Evolutionary conservation across 2,888 invertebrate genomes (phyloP).

Genomic region (Xiphydria camelus): DNA sequence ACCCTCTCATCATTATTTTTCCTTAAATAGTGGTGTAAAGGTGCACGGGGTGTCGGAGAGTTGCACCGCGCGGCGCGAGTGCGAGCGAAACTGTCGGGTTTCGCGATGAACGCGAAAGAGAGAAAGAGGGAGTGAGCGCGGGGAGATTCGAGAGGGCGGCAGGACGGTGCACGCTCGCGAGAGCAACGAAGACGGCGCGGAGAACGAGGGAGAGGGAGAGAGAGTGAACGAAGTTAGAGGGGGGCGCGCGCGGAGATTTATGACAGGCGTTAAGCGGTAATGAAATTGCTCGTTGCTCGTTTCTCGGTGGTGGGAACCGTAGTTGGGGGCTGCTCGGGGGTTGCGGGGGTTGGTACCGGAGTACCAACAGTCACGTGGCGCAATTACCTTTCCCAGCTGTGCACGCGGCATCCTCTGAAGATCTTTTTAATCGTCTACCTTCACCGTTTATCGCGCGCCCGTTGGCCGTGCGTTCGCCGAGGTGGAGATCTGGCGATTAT

Average conservation of each 20-base stretch:
- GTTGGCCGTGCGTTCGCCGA: no score
- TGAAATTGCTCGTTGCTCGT: constrained; percentile 60
- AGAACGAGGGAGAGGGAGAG: constrained; percentile 18
- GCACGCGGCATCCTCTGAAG: constrained; percentile 46
- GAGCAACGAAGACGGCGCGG: no score
- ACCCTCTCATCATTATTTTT: constrained; percentile 34
- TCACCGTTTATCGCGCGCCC: constrained; percentile 39
- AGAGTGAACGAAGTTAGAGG: constrained; percentile 19
- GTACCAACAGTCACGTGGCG: constrained; percentile 53
- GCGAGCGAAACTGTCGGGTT: constrained; percentile 11
- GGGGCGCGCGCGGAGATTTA: constrained; percentile 57
- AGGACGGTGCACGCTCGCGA: no score
- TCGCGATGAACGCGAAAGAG: constrained; percentile 18
- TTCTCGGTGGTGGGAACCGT: constrained; percentile 44
- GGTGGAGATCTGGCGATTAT: no score
- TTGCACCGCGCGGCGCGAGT: constrained; percentile 10
- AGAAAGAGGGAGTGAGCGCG: constrained; percentile 17
- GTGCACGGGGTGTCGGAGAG: constrained; percentile 23
- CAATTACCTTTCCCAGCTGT: constrained; percentile 54
- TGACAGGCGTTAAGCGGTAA: constrained; percentile 61
- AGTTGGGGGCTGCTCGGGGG: constrained; percentile 24
- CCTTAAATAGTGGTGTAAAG: constrained; percentile 30
- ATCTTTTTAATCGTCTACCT: constrained; percentile 47
- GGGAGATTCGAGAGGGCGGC: constrained; percentile 20
- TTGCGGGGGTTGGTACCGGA: constrained; percentile 22